These are phyloP conservation scores for Cynocephalus volans DNA, from an alignment of 2,113 vertebrate genomes.

Conservation along the genomic window DNA sequence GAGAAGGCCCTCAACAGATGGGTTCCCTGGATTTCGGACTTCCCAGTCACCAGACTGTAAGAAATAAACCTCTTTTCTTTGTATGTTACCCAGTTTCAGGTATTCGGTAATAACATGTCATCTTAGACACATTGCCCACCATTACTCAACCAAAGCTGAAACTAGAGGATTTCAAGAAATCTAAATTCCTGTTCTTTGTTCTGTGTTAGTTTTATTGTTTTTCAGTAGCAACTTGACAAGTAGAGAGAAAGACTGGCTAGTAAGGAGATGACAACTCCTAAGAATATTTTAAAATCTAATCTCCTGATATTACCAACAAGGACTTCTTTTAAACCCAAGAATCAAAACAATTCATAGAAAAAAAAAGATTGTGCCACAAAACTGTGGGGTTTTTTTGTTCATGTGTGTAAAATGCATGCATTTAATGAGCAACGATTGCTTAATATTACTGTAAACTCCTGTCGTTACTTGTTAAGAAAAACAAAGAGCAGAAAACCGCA, in stretches of 20 bases:
- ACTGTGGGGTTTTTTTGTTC: not conserved
- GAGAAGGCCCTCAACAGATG: too few species aligned
- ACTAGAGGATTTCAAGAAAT: not conserved
- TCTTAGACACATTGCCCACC: not conserved
- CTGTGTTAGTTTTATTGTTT: not conserved
- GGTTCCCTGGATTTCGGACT: too few species aligned
- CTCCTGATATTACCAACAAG: not conserved
- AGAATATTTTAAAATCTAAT: conserved; percentile 28
- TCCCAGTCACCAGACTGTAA: too few species aligned
- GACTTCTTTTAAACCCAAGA: not conserved
- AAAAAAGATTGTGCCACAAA: not conserved
- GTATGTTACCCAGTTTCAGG: too few species aligned
- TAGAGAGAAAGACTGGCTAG: not conserved
- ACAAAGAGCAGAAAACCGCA: not conserved
- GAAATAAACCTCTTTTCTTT: too few species aligned
- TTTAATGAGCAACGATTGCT: not conserved
- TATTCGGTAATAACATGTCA: not conserved
- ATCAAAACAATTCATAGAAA: conserved; percentile 47
- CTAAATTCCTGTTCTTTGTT: not conserved
- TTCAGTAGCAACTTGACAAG: not conserved
- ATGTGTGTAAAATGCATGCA: not conserved
- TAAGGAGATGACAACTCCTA: conserved; percentile 4
- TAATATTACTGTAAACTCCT: conserved; percentile 40
- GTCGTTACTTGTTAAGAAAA: conserved; percentile 52
- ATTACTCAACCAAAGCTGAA: conserved; percentile 4